These are phyloP conservation scores for Hypocryptadius cinnamomeus DNA, from an alignment of 2,113 vertebrate genomes.

Conservation along the genomic window DNA sequence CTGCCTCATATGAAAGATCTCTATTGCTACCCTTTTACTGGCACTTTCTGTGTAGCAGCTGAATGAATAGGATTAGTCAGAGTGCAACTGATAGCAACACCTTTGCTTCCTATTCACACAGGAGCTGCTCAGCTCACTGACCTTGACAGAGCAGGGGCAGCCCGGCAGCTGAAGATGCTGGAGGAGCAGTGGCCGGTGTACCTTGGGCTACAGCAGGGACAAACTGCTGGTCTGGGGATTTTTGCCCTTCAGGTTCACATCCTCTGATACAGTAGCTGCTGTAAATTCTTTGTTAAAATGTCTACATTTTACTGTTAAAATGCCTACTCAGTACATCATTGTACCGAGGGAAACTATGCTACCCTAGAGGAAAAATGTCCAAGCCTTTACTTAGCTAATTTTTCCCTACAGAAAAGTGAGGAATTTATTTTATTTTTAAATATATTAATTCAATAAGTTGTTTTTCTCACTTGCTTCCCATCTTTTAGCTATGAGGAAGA, in stretches of 20 bases:
- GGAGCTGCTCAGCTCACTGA: not conserved
- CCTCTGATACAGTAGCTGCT: not conserved
- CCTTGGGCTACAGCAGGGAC: not conserved
- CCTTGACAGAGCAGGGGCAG: too few relatives aligned
- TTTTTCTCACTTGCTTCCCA: not conserved
- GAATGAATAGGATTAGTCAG: not conserved
- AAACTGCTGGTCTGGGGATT: not conserved
- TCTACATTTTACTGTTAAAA: not conserved
- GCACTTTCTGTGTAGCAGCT: not conserved
- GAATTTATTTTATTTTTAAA: not conserved
- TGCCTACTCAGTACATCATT: not conserved
- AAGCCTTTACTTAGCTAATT: not conserved
- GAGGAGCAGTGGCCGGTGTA: accelerated
- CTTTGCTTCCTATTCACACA: not conserved
- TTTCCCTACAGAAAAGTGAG: not conserved
- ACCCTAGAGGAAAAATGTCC: not conserved
- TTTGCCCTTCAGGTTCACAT: not conserved
- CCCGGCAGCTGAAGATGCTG: not conserved
- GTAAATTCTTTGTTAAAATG: not conserved
- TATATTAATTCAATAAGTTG: not conserved
- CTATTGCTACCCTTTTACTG: not conserved
- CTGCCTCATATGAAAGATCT: not conserved
- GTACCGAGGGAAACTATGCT: not conserved
- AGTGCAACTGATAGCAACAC: not conserved
- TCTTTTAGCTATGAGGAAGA: not conserved